Evolutionary conservation across 2,888 invertebrate genomes (phyloP).

Genomic region (Pristionchus japonicus): DNA sequence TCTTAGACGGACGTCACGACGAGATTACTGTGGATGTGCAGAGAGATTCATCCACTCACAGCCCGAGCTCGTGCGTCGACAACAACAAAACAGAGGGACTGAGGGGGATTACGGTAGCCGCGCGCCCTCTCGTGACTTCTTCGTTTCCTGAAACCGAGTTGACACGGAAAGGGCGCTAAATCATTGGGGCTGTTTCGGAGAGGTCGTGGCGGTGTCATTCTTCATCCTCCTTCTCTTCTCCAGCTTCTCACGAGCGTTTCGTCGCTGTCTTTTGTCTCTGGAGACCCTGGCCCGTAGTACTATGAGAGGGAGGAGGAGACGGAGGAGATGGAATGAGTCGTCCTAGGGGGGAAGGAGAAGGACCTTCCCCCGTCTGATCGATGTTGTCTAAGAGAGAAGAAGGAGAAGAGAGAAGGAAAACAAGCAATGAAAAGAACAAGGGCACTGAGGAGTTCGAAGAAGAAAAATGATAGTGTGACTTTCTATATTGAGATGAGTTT

Average conservation of each 20-base stretch:
- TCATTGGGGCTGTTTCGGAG: constrained; percentile 17
- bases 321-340: constrained; percentile 12
- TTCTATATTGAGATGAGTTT: no score
- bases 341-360: constrained; percentile 2
- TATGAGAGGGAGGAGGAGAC: constrained; percentile 12
- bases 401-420: neutral
- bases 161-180: constrained; percentile 15
- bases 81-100: neutral
- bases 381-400: neutral
- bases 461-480: no score
- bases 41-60: neutral
- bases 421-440: neutral
- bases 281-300: neutral
- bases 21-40: neutral
- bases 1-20: neutral
- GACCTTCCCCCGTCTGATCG: neutral
- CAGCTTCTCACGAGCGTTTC: neutral
- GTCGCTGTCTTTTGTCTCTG: constrained; percentile 27
- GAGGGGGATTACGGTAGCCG: constrained; percentile 27
- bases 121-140: neutral
- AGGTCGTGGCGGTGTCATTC: constrained; percentile 7
- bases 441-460: no score
- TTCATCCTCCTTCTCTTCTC: constrained; percentile 15
- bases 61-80: no score
- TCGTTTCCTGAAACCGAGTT: constrained; percentile 3